Percentiles rank a stretch among this genome's conserved stretches.
Conservation (phyloP, 2,113 vertebrate genomes). For the Canis aureus region DNA sequence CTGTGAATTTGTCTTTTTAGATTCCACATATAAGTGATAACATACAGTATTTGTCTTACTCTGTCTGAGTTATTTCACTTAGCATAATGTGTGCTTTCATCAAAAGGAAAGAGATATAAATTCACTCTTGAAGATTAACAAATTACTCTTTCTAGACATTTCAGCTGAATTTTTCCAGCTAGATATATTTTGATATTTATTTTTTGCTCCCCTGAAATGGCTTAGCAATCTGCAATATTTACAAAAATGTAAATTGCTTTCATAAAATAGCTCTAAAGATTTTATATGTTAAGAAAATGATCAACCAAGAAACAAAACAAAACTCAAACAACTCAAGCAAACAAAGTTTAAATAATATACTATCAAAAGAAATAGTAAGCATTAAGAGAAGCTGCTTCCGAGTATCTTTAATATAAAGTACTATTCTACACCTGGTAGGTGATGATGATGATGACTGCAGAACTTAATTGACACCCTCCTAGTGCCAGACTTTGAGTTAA, state of each 20-base stretch:
- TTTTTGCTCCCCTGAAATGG: neutral
- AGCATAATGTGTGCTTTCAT: neutral
- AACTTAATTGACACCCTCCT: neutral
- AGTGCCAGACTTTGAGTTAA: neutral
- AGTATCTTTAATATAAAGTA: neutral
- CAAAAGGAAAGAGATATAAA: neutral
- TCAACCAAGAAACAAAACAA: neutral
- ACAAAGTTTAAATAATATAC: neutral
- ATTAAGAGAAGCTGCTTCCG: neutral
- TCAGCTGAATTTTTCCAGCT: neutral
- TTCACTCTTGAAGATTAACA: neutral
- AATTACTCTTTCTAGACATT: neutral
- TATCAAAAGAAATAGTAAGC: neutral
- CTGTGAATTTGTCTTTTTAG: neutral
- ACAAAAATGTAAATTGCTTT: neutral
- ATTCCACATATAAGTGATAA: neutral
- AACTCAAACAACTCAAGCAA: neutral
- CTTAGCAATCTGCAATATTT: constrained; percentile 13
- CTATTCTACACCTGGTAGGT: neutral
- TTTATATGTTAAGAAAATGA: constrained; percentile 3
- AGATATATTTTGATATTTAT: neutral
- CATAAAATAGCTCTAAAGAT: neutral
- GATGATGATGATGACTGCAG: neutral
- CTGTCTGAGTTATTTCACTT: neutral
- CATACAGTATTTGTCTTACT: neutral